Evolutionary conservation across 2,797 vertebrate genomes (phyloP).

Genomic region (Eremophila alpestris): DNA sequence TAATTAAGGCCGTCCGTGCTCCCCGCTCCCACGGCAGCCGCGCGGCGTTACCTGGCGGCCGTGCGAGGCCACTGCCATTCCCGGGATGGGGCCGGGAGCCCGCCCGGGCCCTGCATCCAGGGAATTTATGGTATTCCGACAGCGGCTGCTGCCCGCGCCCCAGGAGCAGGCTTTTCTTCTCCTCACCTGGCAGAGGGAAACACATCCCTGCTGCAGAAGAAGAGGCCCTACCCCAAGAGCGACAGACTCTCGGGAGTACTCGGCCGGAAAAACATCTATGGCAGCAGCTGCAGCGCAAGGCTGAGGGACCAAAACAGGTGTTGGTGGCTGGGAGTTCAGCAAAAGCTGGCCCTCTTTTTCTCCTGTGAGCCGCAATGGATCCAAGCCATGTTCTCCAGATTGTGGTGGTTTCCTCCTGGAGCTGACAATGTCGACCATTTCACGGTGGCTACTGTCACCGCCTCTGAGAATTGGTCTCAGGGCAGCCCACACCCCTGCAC

Average conservation of each 20-base stretch:
- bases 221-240: not conserved
- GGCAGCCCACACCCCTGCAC: rapidly evolving
- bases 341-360: too few species aligned
- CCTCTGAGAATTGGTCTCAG: too few species aligned
- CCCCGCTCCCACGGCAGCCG: not conserved
- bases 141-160: not conserved
- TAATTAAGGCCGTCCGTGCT: rapidly evolving
- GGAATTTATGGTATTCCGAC: rapidly evolving
- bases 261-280: not conserved
- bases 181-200: not conserved
- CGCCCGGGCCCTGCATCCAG: rapidly evolving
- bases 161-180: too few species aligned
- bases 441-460: rapidly evolving
- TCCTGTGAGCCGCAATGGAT: rapidly evolving
- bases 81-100: not conserved
- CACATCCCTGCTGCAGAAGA: not conserved
- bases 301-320: not conserved
- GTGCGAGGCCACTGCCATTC: not conserved
- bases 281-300: rapidly evolving
- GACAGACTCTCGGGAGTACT: not conserved
- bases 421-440: not conserved
- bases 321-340: not conserved
- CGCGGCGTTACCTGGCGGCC: not conserved
- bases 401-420: not conserved
- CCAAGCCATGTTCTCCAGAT: not conserved